phyloP scores from a whole-genome alignment of 2,113 vertebrate species.

The Actenoides lindsayi region DNA sequence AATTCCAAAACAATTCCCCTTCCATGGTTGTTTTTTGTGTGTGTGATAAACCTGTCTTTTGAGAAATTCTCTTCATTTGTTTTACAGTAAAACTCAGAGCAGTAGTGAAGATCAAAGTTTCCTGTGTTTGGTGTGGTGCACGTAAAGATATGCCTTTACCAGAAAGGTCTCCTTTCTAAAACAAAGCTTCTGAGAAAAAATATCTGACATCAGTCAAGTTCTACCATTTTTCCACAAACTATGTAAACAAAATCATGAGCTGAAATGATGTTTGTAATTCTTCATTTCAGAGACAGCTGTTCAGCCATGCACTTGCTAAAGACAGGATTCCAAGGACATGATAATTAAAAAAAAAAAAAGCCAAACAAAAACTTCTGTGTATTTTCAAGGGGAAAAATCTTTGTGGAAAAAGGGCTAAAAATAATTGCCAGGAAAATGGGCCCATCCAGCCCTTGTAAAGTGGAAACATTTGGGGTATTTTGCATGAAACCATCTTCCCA shows the following conservation, averaged over 20 bases:
- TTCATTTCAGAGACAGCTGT: slow-evolving; percentile 40
- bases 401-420: slow-evolving; percentile 49
- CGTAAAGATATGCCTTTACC: background rate
- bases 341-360: background rate
- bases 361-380: background rate
- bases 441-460: background rate
- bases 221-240: slow-evolving; percentile 32
- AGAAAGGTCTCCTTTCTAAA: background rate
- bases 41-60: background rate
- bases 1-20: background rate
- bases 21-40: background rate
- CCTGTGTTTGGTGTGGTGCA: background rate
- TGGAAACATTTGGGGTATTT: slow-evolving; percentile 37
- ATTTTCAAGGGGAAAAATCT: background rate
- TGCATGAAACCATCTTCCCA: background rate
- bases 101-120: background rate
- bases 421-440: background rate
- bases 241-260: slow-evolving; percentile 37
- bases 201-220: background rate
- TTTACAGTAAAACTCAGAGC: background rate
- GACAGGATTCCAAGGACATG: slow-evolving; percentile 20
- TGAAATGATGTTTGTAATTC: slow-evolving; percentile 41
- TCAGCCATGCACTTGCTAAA: slow-evolving; percentile 50
- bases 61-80: background rate
- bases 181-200: background rate